Evolutionary conservation across 2,797 vertebrate species (phyloP), one percentile per base, ranked within the genome.

Genomic region (Melanogrammus aeglefinus): DNA sequence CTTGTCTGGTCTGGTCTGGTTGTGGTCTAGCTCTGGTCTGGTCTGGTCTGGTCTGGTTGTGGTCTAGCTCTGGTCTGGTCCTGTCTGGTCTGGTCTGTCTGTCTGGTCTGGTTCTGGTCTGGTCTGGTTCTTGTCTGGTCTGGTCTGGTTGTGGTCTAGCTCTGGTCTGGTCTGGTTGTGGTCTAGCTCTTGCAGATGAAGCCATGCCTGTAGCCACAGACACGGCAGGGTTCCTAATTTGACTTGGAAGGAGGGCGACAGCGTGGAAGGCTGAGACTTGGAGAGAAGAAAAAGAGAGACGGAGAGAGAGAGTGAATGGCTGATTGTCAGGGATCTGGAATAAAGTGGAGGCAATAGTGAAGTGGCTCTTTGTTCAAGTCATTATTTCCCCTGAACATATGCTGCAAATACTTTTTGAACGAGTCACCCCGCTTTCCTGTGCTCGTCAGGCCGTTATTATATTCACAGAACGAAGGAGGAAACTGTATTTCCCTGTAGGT

Each of bases 371-470:
- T 63, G 57, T 63, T 8, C 16, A 16, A 63, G 21, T n/a, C 57
- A 63, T 63, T 63, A 63, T 63, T 63, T 63, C 57, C 57, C 57
- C 18, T 63, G 57, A 63, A 63, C 57, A 63, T 7, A 63, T 63
- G 57, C 57, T 63, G 57, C 57, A 63, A 63, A 24, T 63, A 63
- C 57, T 63, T 24, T 24, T 14, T 57, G 51, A 57, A 57, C n/a
- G 18, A 57, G 12, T 57, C 57, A 63, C 57, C 57, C 57, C 57
- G n/a, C 21, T 63, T 63, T 63, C 57, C 21, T 63, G 57, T 63
- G 6, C 18, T 24, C 57, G 21, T 63, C n/a, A 7, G 21, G 21
- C 21, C 57, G 21, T 63, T 63, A 63, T 16, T 24, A 63, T 63
- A 63, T 63, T 63, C 57, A 63, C 57, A 63, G 57, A 63, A 24